Evolutionary conservation across 2,113 vertebrate species (phyloP).

Genomic region (Istiophorus platypterus): DNA sequence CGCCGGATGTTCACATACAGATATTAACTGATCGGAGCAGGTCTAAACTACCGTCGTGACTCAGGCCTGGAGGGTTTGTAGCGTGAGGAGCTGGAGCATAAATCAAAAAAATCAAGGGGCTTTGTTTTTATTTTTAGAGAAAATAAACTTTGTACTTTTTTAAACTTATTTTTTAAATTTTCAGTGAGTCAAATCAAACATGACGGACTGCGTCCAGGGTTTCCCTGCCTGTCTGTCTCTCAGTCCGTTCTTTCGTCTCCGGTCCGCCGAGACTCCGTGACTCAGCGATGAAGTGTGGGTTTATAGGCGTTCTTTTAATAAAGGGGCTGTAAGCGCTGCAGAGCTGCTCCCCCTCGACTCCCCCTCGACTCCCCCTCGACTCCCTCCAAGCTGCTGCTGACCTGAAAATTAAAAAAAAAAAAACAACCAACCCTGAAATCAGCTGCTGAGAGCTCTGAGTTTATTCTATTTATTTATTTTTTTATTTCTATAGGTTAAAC

Average conservation of each 20-base stretch:
- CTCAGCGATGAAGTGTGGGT: constrained; percentile 26
- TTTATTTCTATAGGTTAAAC: constrained; percentile 32
- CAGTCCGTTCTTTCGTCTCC: neutral
- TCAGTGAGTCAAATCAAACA: too few species aligned
- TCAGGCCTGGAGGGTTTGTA: too few species aligned
- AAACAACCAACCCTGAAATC: constrained; percentile 5
- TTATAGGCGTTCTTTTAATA: constrained; percentile 59
- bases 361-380: neutral
- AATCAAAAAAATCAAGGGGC: neutral
- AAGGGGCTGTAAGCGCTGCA: constrained; percentile 37
- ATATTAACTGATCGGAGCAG: too few species aligned
- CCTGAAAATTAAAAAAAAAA: constrained; percentile 28
- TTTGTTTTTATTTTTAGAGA: neutral
- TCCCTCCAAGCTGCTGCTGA: constrained; percentile 52
- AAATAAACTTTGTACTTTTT: neutral
- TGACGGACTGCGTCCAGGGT: neutral
- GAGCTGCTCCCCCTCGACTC: constrained; percentile 27
- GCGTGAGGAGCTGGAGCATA: neutral
- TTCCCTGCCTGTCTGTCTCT: neutral
- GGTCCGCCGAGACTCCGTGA: constrained; percentile 22
- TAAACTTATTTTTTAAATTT: too few species aligned
- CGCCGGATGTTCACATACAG: too few species aligned
- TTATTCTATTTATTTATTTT: constrained; percentile 22
- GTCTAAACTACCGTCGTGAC: neutral
- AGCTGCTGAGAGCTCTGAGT: constrained; percentile 44